Evolutionary conservation across 2,888 invertebrate species (phyloP).

Genomic region (Cosmia pyralina): DNA sequence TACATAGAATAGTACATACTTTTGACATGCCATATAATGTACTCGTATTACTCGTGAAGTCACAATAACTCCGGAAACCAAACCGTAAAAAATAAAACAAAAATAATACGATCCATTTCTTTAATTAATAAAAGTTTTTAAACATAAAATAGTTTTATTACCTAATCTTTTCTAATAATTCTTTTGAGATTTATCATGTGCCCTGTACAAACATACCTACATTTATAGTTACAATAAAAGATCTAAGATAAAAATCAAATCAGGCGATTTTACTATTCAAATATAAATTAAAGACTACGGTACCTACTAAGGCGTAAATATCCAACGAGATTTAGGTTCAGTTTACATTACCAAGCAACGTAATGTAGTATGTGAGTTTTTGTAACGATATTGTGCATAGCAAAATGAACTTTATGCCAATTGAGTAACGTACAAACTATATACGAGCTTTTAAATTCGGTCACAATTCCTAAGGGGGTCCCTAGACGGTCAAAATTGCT

Average conservation of each 20-base stretch:
- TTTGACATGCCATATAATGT: no score
- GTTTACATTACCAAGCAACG: neutral
- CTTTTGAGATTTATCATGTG: constrained; percentile 51
- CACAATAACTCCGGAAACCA: neutral
- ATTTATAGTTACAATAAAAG: constrained; percentile 1
- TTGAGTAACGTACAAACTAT: neutral
- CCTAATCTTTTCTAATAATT: constrained; percentile 20
- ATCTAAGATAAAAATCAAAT: neutral
- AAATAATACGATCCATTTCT: constrained; percentile 23
- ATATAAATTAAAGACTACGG: constrained; percentile 21
- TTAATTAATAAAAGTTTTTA: constrained; percentile 34
- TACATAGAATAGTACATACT: no score
- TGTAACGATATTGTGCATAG: neutral
- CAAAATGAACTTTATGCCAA: neutral
- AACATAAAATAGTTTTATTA: constrained; percentile 47
- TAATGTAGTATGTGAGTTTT: neutral
- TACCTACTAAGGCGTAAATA: neutral
- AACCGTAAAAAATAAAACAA: constrained; percentile 20
- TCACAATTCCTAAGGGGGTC: no score
- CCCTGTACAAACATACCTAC: constrained; percentile 28
- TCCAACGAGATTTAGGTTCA: neutral
- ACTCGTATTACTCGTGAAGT: neutral
- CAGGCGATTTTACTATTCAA: constrained; percentile 14
- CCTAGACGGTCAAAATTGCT: no score
- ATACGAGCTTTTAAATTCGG: neutral